A percentile compares a stretch with the other conserved stretches of the same genome.
Conservation (phyloP, 2,797 vertebrate genomes). For the Delichon dasypus region DNA sequence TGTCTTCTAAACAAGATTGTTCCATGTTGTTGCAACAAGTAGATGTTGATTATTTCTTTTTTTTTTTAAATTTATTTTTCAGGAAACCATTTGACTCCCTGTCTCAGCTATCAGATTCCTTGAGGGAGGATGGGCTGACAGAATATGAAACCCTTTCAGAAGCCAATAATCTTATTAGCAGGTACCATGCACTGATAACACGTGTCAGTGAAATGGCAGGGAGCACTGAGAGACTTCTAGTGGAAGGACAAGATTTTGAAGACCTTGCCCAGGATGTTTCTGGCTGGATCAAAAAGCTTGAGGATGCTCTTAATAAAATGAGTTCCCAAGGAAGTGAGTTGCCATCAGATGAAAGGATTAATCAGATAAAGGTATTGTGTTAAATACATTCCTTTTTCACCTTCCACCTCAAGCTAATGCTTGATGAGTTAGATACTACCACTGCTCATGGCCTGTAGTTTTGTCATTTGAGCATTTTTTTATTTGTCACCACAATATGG, state of each 20-base stretch:
- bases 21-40: neutral
- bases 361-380: constrained; percentile 79
- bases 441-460: neutral
- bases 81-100: constrained; percentile 80
- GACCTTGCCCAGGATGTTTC: constrained; percentile 68
- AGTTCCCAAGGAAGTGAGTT: constrained; percentile 63
- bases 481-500: neutral
- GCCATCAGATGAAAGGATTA: constrained; percentile 77
- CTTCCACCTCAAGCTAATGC: neutral
- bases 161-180: constrained; percentile 74
- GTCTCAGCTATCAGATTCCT: constrained; percentile 73
- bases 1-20: neutral
- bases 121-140: constrained; percentile 80
- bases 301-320: constrained; percentile 70
- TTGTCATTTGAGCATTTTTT: neutral
- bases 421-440: neutral
- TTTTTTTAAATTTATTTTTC: constrained; percentile 12
- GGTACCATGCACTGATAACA: constrained; percentile 77
- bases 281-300: constrained; percentile 77
- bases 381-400: neutral
- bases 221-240: constrained; percentile 54
- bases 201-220: constrained; percentile 43
- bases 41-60: neutral
- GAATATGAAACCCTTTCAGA: constrained; percentile 77
- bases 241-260: constrained; percentile 74